Base-by-base conservation (phyloP, 2,888 invertebrate genomes). In the Alviniconcha strummeri region DNA sequence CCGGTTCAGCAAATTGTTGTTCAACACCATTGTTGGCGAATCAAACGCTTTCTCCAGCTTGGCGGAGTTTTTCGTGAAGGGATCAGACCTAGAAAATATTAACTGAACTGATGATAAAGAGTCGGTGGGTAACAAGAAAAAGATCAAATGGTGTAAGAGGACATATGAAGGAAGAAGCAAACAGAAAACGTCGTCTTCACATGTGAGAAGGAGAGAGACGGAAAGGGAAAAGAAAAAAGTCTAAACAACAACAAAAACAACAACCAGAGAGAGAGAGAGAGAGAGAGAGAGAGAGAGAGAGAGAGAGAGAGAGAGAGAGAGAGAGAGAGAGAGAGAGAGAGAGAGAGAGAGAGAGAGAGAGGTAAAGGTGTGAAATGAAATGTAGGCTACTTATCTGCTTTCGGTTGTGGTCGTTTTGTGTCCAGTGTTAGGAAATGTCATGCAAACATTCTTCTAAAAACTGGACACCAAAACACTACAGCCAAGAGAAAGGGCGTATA, bases 21-120 rank as follows among this genome's bases (percentile, higher is more conserved):
- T 87, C 69, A 87, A 74, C 60, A 86, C 86, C 84, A 85, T 84
- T 84, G 54, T 55, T 78, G 74, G 86, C 87, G 67, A 85, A 85
- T 60, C 82, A 56, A 87, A 86, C 11, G 86, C 86, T 64, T 69
- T 69, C 56, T 84, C 86, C 67, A 82, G 57, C 4, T 69, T 54
- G 3, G 67, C 8, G 1, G 82, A n/a, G 36, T 83, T 82, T 82
- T 17, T 84, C 81, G n/a, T 84, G 83, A 9, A 86, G 77, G 77
- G 13, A 86, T 84, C 55, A 86, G 74, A 19, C 86, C 87, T 87
- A 36, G 13, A 78, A n/a, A 4, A n/a, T 4, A 57, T 9, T 36
- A 72, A 9, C 2, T 2, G 36, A 52, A 52, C 64, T 64, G 64
- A 13, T 64, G 15, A 36, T 36, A 36, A 36, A 36, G 1, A 36